Percentiles rank a stretch among this genome's conserved stretches.
These are phyloP conservation scores for Chiloscyllium punctatum DNA, from an alignment of 2,797 vertebrate species.

Conservation along the genomic window DNA sequence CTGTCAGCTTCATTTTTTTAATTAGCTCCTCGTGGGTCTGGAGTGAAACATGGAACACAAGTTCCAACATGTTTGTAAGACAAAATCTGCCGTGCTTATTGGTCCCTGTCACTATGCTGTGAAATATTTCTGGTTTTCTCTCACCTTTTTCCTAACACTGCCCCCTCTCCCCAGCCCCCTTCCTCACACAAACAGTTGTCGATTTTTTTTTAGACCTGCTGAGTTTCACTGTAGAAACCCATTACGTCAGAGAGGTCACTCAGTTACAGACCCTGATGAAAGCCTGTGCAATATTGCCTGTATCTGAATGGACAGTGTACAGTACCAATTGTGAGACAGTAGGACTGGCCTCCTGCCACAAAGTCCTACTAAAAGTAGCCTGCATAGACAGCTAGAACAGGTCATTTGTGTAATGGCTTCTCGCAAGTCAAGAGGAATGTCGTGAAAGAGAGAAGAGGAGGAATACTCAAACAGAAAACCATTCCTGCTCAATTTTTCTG, in stretches of 20 bases:
- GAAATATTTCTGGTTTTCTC: not conserved
- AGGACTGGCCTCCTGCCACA: not conserved
- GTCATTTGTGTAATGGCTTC: not conserved
- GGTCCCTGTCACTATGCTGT: too few relatives aligned
- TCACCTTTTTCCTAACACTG: not conserved
- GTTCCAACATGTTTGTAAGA: not conserved
- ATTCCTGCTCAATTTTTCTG: not conserved
- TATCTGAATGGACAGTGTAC: not conserved
- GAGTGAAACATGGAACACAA: not conserved
- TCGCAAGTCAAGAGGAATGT: not conserved
- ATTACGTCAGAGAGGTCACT: not conserved
- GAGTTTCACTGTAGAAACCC: not conserved
- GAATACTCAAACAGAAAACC: not conserved
- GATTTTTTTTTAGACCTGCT: not conserved
- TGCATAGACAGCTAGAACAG: not conserved
- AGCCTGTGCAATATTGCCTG: not conserved
- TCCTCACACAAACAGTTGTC: not conserved
- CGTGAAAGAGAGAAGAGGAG: not conserved
- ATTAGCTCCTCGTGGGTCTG: constrained; percentile 26
- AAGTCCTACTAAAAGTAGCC: not conserved
- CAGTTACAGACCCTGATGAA: not conserved
- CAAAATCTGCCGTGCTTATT: not conserved
- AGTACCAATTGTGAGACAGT: not conserved
- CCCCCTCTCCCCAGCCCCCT: not conserved
- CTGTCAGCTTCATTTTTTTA: constrained; percentile 32